phyloP scores from a whole-genome alignment of 2,888 invertebrate genomes.

The Lysandra coridon region DNA sequence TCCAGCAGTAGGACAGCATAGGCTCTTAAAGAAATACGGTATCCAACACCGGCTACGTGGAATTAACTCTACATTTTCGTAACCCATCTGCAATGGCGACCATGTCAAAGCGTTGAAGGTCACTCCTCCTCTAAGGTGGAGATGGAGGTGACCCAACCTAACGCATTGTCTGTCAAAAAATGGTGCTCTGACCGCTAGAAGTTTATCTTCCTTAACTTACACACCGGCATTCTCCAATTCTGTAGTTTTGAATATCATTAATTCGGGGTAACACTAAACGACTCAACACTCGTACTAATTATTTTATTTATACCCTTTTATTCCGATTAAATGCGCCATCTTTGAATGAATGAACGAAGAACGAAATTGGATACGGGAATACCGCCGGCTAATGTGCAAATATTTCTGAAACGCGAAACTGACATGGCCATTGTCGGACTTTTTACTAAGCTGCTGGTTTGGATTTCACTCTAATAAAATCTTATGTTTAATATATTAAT shows the following conservation, averaged over 20 bases:
- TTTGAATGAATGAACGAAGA: slow-evolving; percentile 46
- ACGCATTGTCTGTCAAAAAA: too few relatives aligned
- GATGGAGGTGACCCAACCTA: too few relatives aligned
- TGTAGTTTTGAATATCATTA: slow-evolving; percentile 57
- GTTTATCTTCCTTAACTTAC: slow-evolving; percentile 33
- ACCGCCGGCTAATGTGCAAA: slow-evolving; percentile 61
- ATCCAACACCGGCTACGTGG: too few relatives aligned
- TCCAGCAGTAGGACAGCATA: too few relatives aligned
- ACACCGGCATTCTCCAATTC: slow-evolving; percentile 35
- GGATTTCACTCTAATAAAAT: background rate
- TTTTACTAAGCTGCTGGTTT: slow-evolving; percentile 48
- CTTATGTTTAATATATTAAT: background rate
- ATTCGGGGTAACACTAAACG: slow-evolving; percentile 60
- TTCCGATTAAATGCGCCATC: slow-evolving; percentile 45
- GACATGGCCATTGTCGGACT: slow-evolving; percentile 50
- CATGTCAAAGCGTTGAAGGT: too few relatives aligned
- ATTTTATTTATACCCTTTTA: slow-evolving; percentile 61
- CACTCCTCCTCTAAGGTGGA: too few relatives aligned
- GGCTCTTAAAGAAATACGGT: too few relatives aligned
- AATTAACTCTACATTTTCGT: too few relatives aligned
- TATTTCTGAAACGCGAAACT: slow-evolving; percentile 52
- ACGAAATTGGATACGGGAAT: slow-evolving; percentile 51
- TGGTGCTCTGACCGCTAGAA: background rate
- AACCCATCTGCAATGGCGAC: too few relatives aligned
- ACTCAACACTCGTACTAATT: slow-evolving; percentile 73